Conservation (phyloP, 2,113 vertebrate species). For the Pitta sordida region DNA sequence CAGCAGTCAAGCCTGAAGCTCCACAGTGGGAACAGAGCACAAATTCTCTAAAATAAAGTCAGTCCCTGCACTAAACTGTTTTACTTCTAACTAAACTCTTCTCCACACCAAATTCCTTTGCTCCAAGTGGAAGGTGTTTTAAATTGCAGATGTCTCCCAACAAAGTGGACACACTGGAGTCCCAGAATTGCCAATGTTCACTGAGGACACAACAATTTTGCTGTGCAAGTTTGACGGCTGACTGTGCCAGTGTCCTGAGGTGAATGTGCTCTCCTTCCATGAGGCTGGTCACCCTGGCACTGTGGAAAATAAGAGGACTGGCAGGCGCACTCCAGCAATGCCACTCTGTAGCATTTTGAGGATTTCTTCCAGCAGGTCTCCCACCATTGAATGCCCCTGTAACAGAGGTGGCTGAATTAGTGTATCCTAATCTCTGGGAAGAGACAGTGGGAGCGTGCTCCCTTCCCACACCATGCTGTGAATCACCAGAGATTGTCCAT, state of each 20-base stretch:
- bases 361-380: background rate
- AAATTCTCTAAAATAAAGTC: background rate
- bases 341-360: background rate
- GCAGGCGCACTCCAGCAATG: background rate
- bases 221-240: rapidly evolving
- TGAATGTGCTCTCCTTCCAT: background rate
- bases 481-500: background rate
- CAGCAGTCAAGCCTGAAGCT: background rate
- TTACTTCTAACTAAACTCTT: background rate
- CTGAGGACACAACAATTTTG: background rate
- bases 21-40: background rate
- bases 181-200: rapidly evolving
- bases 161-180: background rate
- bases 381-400: rapidly evolving
- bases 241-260: rapidly evolving
- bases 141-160: background rate
- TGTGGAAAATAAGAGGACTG: background rate
- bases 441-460: rapidly evolving
- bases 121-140: background rate
- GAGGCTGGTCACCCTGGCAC: rapidly evolving
- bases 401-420: background rate
- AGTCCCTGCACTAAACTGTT: background rate
- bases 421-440: background rate
- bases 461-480: rapidly evolving
- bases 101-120: background rate